Evolutionary conservation across 2,888 invertebrate species (phyloP).

Genomic region (Amiota mariae): DNA sequence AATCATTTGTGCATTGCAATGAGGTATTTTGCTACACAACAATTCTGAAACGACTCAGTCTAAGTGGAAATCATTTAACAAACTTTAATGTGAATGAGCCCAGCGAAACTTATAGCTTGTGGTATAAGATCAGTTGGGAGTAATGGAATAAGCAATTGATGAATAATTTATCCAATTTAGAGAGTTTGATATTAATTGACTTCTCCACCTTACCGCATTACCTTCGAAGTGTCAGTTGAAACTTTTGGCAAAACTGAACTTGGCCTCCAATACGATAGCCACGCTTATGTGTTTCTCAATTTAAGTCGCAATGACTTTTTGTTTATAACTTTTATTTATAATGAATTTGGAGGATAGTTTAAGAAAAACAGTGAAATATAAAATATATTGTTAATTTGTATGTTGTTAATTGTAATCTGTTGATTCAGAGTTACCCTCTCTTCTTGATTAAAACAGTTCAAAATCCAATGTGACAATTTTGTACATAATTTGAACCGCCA

Average conservation of each 20-base stretch:
- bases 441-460: too few relatives aligned
- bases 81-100: conserved; percentile 75
- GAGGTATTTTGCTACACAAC: conserved; percentile 74
- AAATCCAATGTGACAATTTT: too few relatives aligned
- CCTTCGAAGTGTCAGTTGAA: conserved; percentile 75
- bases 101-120: conserved; percentile 77
- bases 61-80: conserved; percentile 79
- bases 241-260: conserved; percentile 78
- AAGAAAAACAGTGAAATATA: too few relatives aligned
- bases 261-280: conserved; percentile 82
- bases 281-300: conserved; percentile 77
- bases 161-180: conserved; percentile 75
- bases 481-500: too few relatives aligned
- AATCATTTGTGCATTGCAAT: too few relatives aligned
- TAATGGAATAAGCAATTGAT: conserved; percentile 61
- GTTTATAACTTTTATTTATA: conserved; percentile 77
- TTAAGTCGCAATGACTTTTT: conserved; percentile 80
- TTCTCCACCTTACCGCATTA: conserved; percentile 74
- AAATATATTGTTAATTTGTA: too few relatives aligned
- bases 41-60: conserved; percentile 77
- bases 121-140: conserved; percentile 77
- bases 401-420: too few relatives aligned
- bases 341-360: too few relatives aligned
- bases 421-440: too few relatives aligned
- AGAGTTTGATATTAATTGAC: conserved; percentile 77